Evolutionary conservation across 2,888 invertebrate species (phyloP).

Genomic region (Catocala sponsa): DNA sequence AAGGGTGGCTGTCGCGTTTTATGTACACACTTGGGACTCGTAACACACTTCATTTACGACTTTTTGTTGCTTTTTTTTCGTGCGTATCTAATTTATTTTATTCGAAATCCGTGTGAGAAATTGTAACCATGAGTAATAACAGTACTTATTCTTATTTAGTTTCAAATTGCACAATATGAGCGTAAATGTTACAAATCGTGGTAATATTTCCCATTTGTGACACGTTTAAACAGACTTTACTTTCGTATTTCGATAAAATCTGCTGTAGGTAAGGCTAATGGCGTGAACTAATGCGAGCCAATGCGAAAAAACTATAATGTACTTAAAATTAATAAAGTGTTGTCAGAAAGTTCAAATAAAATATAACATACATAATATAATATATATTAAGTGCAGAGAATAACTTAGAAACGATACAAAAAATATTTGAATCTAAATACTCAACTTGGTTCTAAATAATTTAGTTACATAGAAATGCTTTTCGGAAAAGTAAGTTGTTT

Average conservation of each 20-base stretch:
- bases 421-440: too few relatives aligned
- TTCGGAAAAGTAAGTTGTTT: too few relatives aligned
- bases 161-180: constrained; percentile 8
- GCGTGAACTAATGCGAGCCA: too few relatives aligned
- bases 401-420: too few relatives aligned
- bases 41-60: constrained; percentile 60
- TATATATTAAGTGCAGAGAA: too few relatives aligned
- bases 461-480: too few relatives aligned
- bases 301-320: too few relatives aligned
- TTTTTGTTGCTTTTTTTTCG: constrained; percentile 39
- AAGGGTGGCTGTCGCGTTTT: constrained; percentile 57
- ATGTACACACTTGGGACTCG: constrained; percentile 59
- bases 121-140: constrained; percentile 38
- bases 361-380: too few relatives aligned
- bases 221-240: background rate
- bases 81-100: constrained; percentile 44
- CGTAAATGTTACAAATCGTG: constrained; percentile 1
- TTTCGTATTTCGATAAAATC: background rate
- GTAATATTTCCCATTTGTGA: constrained; percentile 8
- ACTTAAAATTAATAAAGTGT: too few relatives aligned
- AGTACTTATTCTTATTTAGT: constrained; percentile 12
- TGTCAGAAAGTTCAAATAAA: too few relatives aligned
- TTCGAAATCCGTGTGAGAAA: constrained; percentile 40
- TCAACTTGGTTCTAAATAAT: too few relatives aligned
- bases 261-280: too few relatives aligned